Evolutionary conservation across 2,888 invertebrate species (phyloP).

Genomic region (Busseola fusca): DNA sequence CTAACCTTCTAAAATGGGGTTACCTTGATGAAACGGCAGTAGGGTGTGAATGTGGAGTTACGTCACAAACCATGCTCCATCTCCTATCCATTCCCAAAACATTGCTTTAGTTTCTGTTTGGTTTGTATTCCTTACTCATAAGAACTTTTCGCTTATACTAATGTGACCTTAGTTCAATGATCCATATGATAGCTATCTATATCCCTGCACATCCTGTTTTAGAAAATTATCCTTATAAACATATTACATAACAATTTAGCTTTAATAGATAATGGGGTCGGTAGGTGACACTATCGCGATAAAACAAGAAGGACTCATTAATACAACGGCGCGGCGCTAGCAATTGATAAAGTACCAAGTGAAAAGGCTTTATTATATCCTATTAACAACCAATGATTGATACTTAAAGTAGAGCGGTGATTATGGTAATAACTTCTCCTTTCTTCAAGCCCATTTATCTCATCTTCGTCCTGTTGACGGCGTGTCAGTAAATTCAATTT

Average conservation of each 20-base stretch:
- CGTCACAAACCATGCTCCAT: no score
- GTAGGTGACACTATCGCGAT: conserved; percentile 47
- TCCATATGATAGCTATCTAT: not conserved
- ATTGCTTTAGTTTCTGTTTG: not conserved
- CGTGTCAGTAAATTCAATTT: no score
- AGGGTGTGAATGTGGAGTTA: no score
- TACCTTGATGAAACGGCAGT: no score
- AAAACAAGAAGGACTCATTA: conserved; percentile 48
- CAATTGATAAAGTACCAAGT: conserved; percentile 29
- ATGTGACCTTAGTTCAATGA: conserved; percentile 14
- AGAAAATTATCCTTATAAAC: conserved; percentile 16
- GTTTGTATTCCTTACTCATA: not conserved
- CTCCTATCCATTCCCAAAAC: no score
- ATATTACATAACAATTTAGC: conserved; percentile 41
- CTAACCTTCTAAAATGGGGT: no score
- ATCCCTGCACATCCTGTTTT: conserved; percentile 28
- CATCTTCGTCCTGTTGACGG: not conserved
- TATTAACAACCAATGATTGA: conserved; percentile 36
- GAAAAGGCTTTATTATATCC: conserved; percentile 37
- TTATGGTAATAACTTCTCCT: conserved; percentile 19
- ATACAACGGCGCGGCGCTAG: conserved; percentile 49
- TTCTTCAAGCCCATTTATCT: not conserved
- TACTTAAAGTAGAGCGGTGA: conserved; percentile 7
- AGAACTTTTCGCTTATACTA: not conserved
- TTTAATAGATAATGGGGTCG: conserved; percentile 51